Base-by-base conservation (phyloP, 1,140 invertebrate genomes). In the Colletes gigas region DNA sequence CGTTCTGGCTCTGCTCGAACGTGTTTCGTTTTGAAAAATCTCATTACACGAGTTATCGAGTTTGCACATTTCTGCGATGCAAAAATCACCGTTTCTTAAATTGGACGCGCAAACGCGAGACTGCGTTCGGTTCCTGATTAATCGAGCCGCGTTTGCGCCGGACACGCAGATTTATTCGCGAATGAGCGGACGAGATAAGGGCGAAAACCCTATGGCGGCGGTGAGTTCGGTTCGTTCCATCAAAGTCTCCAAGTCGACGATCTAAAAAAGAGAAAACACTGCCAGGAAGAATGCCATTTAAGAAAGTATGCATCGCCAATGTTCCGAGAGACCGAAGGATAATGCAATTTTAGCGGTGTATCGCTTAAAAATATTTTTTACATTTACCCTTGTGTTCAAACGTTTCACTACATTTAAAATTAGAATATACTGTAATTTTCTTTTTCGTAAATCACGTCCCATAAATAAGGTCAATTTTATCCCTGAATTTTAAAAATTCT, bases 151-250 rank as follows among this genome's bases (percentile, higher is more conserved):
- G 47, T 60, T 30, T 41, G 50, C 70, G 15, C 15, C 55, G 12
- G 72, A 50, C 60, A 30, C 12, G 62, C 19, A 60, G 50, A 85
- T 83, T 80, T 80, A 85, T 79, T 55, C 41, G 4, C 71, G 30
- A 70, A 70, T 41, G 15, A 6, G 59, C 52, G 52, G 54, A 66
- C 5, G 41, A 78, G 62, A 71, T 74, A 74, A 74, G 60, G 60
- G 30, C 50, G 30, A 39, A 74, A 55, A 17, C 6, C 60, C 6
- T 7, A 2, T 15, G 17, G 17, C 21, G 50, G 21, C 8, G 60
- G 47, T 39, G 17, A 15, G 59, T 63, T 55, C 14, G 21, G 9
- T 21, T 12, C 60, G 39, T 39, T 60, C 44, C 15, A 63, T 74
- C 60, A 63, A 63, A 63, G 60, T n/a, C 70, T 17, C 44, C n/a